A percentile compares a stretch with the other conserved stretches of the same genome.
These are phyloP conservation scores for Aphelocoma californica DNA, from an alignment of 2,797 vertebrate species.

Conservation along the genomic window DNA sequence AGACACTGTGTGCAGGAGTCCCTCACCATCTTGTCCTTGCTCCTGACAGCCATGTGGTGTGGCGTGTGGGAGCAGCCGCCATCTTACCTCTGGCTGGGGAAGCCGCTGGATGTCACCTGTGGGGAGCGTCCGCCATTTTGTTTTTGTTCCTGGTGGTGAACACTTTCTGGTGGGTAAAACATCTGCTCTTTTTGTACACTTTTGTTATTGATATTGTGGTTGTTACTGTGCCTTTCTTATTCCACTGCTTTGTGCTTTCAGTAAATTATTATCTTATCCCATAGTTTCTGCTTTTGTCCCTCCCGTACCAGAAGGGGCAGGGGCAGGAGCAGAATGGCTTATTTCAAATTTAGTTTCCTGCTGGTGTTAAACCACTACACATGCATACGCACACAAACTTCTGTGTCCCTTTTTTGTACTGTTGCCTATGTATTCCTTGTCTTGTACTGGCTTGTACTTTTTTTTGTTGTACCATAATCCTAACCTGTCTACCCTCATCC, in stretches of 20 bases:
- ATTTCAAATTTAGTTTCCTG: neutral
- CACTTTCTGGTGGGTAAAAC: neutral
- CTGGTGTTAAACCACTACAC: neutral
- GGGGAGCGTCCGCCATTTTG: fast-evolving
- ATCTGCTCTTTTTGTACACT: neutral
- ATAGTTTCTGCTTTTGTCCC: neutral
- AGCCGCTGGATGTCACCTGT: fast-evolving
- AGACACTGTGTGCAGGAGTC: fast-evolving
- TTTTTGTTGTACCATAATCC: neutral
- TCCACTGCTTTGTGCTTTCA: neutral
- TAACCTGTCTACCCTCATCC: neutral
- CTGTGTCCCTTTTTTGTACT: neutral
- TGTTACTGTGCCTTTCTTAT: neutral
- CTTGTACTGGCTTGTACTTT: neutral
- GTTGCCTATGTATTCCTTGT: neutral
- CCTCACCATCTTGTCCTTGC: fast-evolving
- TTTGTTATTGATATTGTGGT: fast-evolving
- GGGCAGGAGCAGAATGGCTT: neutral
- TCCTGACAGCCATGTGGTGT: fast-evolving
- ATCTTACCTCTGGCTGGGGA: neutral
- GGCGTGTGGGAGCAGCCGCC: neutral
- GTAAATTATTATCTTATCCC: neutral
- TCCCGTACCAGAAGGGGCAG: neutral
- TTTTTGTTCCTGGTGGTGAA: neutral
- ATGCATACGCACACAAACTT: neutral